A percentile compares a stretch with the other conserved stretches of the same genome.
Conservation (phyloP, 2,888 invertebrate species). For the Rosalia funebris region DNA sequence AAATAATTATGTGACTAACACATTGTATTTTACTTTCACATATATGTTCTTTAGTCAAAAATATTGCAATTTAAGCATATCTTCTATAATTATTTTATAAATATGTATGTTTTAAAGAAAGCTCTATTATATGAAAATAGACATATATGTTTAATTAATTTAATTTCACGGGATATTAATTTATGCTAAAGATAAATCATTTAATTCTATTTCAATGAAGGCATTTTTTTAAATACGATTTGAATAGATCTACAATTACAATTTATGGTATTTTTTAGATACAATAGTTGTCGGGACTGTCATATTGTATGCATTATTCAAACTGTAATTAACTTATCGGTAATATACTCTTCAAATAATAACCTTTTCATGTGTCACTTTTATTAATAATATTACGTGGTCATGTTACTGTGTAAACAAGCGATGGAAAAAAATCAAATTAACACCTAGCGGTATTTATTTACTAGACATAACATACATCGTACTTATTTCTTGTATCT, state of each 20-base stretch:
- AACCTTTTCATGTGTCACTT: conserved; percentile 22
- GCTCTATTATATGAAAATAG: too few relatives aligned
- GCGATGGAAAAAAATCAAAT: too few relatives aligned
- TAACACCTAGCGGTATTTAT: too few relatives aligned
- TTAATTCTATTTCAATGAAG: conserved; percentile 8
- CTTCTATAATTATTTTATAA: too few relatives aligned
- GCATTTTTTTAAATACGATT: conserved; percentile 12
- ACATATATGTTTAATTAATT: too few relatives aligned
- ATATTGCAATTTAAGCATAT: too few relatives aligned
- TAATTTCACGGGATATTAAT: conserved; percentile 17
- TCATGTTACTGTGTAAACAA: conserved; percentile 27
- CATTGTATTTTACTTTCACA: too few relatives aligned
- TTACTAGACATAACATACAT: too few relatives aligned
- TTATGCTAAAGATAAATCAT: conserved; percentile 21
- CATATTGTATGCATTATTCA: conserved; percentile 25
- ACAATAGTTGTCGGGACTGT: conserved; percentile 14
- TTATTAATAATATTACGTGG: conserved; percentile 28
- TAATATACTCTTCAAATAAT: conserved; percentile 22
- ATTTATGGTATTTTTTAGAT: conserved; percentile 4
- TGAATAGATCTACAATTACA: conserved; percentile 18
- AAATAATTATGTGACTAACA: too few relatives aligned
- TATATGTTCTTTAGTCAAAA: too few relatives aligned
- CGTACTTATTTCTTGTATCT: too few relatives aligned
- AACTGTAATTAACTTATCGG: conserved; percentile 17
- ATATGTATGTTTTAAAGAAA: too few relatives aligned